Percentiles rank a stretch among this genome's conserved stretches.
phyloP scores from a whole-genome alignment of 2,888 invertebrate genomes.

The Diarsia brunnea region DNA sequence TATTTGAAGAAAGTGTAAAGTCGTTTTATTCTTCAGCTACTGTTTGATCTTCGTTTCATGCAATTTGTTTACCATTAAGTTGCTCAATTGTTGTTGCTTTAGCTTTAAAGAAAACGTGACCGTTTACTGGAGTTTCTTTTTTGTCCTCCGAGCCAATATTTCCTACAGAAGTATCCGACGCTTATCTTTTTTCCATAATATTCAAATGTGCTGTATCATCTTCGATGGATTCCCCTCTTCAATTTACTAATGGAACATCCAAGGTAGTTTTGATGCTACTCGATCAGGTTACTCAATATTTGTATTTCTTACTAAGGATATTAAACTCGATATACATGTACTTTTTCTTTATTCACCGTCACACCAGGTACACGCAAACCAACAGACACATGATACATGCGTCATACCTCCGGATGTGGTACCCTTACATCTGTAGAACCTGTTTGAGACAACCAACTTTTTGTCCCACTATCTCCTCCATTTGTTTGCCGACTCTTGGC shows the following conservation, averaged over 20 bases:
- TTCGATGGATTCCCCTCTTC: not conserved
- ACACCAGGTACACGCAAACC: constrained; percentile 57
- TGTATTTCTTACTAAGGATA: constrained; percentile 22
- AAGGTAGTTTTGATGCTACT: not conserved
- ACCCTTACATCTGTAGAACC: constrained; percentile 79
- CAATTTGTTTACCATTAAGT: constrained; percentile 57
- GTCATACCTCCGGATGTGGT: constrained; percentile 84
- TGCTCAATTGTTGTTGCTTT: constrained; percentile 39
- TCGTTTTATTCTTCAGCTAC: constrained; percentile 51
- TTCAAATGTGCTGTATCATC: constrained; percentile 19
- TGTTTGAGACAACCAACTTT: constrained; percentile 79
- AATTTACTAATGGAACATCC: constrained; percentile 35
- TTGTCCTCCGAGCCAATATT: constrained; percentile 25
- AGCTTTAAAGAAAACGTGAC: constrained; percentile 51
- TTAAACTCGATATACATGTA: constrained; percentile 37
- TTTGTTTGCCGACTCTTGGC: constrained; percentile 81
- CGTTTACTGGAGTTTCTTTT: constrained; percentile 45
- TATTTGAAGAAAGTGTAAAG: constrained; percentile 69
- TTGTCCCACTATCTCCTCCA: constrained; percentile 80
- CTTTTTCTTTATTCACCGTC: constrained; percentile 44
- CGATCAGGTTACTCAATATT: constrained; percentile 33
- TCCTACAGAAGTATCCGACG: not conserved
- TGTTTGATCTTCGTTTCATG: constrained; percentile 52
- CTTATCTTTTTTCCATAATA: constrained; percentile 6
- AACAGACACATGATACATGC: constrained; percentile 74